These are phyloP conservation scores for Epinotia demarniana DNA, from an alignment of 2,888 invertebrate genomes.

Conservation along the genomic window DNA sequence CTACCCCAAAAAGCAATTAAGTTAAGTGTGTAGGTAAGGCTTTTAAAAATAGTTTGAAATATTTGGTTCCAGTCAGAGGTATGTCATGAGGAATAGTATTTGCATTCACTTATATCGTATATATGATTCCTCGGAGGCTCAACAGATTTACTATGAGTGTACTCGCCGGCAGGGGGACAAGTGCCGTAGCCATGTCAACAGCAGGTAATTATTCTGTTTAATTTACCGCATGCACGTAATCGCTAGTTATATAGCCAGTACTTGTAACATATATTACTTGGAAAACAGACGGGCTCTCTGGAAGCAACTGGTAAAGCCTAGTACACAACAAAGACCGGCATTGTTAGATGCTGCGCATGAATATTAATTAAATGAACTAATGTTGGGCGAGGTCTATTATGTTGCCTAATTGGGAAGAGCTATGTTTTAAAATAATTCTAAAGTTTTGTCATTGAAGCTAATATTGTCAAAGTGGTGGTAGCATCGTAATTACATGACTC, in stretches of 20 bases:
- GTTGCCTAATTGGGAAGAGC: constrained; percentile 5
- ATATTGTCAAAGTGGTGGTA: no score
- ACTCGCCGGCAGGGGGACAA: no score
- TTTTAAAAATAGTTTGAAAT: not conserved
- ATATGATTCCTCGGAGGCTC: not conserved
- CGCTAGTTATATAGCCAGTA: not conserved
- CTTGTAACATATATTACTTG: not conserved
- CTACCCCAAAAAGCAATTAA: not conserved
- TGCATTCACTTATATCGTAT: not conserved
- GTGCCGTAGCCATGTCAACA: no score
- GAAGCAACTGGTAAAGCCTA: constrained; percentile 24
- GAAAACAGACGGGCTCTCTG: not conserved
- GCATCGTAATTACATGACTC: no score
- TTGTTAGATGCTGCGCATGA: constrained; percentile 14
- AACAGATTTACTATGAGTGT: no score
- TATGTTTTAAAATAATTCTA: not conserved
- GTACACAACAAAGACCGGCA: constrained; percentile 16
- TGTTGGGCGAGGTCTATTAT: constrained; percentile 20
- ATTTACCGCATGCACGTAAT: not conserved
- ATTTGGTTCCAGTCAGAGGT: not conserved
- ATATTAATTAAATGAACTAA: constrained; percentile 12
- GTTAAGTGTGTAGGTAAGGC: not conserved
- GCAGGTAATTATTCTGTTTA: constrained; percentile 3
- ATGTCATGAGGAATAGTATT: not conserved
- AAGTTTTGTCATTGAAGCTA: no score